These are phyloP conservation scores for Anarhynchus alexandrinus DNA, from an alignment of 2,113 vertebrate species.

Conservation along the genomic window DNA sequence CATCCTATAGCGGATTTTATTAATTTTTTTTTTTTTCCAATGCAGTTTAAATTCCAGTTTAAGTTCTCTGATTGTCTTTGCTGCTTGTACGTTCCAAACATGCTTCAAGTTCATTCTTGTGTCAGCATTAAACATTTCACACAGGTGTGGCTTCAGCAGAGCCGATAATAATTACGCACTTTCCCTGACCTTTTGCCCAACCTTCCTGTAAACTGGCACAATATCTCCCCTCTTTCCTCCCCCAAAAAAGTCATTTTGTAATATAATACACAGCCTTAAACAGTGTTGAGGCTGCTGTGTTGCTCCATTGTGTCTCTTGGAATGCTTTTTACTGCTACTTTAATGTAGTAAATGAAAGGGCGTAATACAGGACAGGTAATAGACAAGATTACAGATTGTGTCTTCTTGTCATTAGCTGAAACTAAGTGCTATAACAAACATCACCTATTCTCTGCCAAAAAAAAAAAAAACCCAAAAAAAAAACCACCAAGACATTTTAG, in stretches of 20 bases:
- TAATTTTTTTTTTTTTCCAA: background rate
- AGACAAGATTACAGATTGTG: constrained; percentile 39
- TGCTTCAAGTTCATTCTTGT: constrained; percentile 77
- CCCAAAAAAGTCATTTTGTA: constrained; percentile 19
- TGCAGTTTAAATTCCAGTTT: background rate
- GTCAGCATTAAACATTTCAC: constrained; percentile 60
- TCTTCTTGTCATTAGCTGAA: constrained; percentile 54
- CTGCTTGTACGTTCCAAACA: constrained; percentile 36
- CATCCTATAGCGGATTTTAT: background rate
- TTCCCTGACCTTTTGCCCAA: constrained; percentile 77
- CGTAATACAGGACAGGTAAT: background rate
- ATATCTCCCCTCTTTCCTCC: background rate
- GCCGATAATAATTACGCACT: constrained; percentile 69
- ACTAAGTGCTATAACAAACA: constrained; percentile 39
- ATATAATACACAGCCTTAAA: constrained; percentile 41
- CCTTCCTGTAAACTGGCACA: constrained; percentile 68
- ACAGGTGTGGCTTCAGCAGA: constrained; percentile 69
- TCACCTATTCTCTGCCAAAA: background rate
- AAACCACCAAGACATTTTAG: background rate
- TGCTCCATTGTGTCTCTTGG: constrained; percentile 37
- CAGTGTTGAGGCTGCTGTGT: background rate
- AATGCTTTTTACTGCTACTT: constrained; percentile 63
- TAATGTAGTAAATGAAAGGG: constrained; percentile 54
- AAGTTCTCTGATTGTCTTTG: background rate
- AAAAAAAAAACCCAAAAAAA: background rate